Percentiles rank a stretch among this genome's conserved stretches.
phyloP scores from a whole-genome alignment of 2,888 invertebrate genomes.

The Agrotis exclamationis region DNA sequence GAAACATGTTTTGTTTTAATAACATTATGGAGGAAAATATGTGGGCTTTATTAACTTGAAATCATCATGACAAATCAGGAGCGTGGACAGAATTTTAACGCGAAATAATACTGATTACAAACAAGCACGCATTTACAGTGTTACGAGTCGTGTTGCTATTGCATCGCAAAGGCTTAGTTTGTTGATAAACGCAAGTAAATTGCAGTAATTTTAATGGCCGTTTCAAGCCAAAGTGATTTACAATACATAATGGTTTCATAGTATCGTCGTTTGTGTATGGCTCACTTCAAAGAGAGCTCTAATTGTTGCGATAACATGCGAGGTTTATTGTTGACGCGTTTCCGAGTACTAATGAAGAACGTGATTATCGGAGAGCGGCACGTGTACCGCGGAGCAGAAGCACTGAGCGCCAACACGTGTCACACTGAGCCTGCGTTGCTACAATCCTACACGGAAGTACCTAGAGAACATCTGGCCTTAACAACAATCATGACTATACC shows the following conservation, averaged over 20 bases:
- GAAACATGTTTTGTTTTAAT: conserved; percentile 61
- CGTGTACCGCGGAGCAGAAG: conserved; percentile 66
- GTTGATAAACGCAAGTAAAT: conserved; percentile 53
- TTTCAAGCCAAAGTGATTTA: conserved; percentile 50
- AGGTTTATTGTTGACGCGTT: conserved; percentile 73
- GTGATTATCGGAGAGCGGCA: conserved; percentile 73
- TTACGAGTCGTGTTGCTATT: conserved; percentile 13
- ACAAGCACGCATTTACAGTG: conserved; percentile 15
- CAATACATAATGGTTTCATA: conserved; percentile 55
- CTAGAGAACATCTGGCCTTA: conserved; percentile 51
- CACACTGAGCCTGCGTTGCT: conserved; percentile 59
- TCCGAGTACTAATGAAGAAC: conserved; percentile 72
- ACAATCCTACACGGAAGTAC: conserved; percentile 66
- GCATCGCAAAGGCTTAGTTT: conserved; percentile 35
- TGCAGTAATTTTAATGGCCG: conserved; percentile 49
- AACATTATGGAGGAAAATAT: conserved; percentile 49
- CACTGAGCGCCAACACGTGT: conserved; percentile 70
- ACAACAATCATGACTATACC: conserved; percentile 39
- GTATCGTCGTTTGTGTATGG: conserved; percentile 51
- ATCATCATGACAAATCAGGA: conserved; percentile 43
- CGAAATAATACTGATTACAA: conserved; percentile 37
- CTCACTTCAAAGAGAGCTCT: conserved; percentile 59
- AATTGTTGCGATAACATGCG: conserved; percentile 70
- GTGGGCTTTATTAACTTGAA: conserved; percentile 35
- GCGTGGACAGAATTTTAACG: conserved; percentile 36